Evolutionary conservation across 37 sponge, comb jelly and placozoan genomes (phyloP).

Genomic region (Axinella damicornis): DNA sequence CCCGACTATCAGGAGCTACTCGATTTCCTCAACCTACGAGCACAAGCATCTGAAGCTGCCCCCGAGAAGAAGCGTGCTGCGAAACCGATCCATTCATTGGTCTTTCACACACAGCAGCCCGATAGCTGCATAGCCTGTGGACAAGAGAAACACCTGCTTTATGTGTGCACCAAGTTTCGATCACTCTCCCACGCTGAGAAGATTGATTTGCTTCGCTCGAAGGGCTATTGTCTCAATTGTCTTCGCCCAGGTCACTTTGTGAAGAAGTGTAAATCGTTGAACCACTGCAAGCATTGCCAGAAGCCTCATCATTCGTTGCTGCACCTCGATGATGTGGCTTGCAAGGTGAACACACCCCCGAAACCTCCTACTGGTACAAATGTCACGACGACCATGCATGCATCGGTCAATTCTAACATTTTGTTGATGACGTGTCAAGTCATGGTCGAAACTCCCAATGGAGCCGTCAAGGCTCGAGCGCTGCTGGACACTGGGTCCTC

Average conservation of each 20-base stretch:
- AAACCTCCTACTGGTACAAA: not conserved
- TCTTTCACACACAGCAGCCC: not conserved
- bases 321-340: not conserved
- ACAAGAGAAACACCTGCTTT: slow-evolving; percentile 36
- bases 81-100: not conserved
- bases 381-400: not conserved
- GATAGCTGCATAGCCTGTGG: slow-evolving; percentile 9
- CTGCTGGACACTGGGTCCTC: slow-evolving; percentile 50
- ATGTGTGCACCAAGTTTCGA: slow-evolving; percentile 34
- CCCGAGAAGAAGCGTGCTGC: not conserved
- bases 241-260: slow-evolving; percentile 35
- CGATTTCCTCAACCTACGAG: slow-evolving; percentile 35
- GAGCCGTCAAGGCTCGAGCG: slow-evolving; percentile 35
- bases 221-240: slow-evolving; percentile 34
- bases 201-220: slow-evolving; percentile 6
- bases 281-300: slow-evolving; percentile 34
- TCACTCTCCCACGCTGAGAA: slow-evolving; percentile 26
- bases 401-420: slow-evolving; percentile 15
- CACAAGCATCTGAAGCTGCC: slow-evolving; percentile 40
- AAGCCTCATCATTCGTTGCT: slow-evolving; percentile 56
- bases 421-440: slow-evolving; percentile 57
- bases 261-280: slow-evolving; percentile 38
- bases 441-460: slow-evolving; percentile 33
- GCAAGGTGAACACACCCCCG: not conserved
- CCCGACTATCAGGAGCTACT: slow-evolving; percentile 41